A percentile compares a stretch with the other conserved stretches of the same genome.
These are phyloP conservation scores for Crossaster papposus DNA, from an alignment of 53 echinoderm and acorn worm species.

Conservation along the genomic window DNA sequence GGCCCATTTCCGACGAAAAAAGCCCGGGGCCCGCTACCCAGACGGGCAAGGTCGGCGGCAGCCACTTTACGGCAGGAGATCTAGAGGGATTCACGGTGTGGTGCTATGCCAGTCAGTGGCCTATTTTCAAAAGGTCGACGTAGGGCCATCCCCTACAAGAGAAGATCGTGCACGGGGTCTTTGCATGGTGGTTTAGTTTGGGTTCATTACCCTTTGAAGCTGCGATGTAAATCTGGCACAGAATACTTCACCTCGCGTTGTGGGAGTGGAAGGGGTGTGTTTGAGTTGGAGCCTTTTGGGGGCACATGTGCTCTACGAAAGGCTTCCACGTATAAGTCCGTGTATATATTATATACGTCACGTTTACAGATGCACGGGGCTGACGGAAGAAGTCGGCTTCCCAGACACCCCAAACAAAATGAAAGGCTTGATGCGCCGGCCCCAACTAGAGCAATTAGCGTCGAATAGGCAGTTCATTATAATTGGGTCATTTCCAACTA, in stretches of 20 bases:
- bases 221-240: neutral
- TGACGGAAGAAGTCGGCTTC: no score
- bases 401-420: no score
- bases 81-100: neutral
- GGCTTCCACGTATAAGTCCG: no score
- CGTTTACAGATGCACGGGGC: no score
- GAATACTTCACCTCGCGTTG: neutral
- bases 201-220: neutral
- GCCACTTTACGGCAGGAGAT: neutral
- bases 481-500: no score
- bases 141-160: neutral
- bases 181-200: neutral
- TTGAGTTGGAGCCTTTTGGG: no score
- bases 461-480: no score
- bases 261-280: neutral
- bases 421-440: no score
- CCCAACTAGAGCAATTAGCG: no score
- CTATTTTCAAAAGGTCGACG: neutral
- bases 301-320: no score
- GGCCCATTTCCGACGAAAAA: neutral
- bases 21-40: neutral
- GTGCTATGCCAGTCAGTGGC: neutral
- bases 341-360: no score
- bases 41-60: conserved; percentile 12
- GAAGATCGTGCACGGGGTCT: no score